Evolutionary conservation across 2,113 vertebrate species (phyloP), one percentile per base, ranked within the genome.

Genomic region (Seriola rivoliana): DNA sequence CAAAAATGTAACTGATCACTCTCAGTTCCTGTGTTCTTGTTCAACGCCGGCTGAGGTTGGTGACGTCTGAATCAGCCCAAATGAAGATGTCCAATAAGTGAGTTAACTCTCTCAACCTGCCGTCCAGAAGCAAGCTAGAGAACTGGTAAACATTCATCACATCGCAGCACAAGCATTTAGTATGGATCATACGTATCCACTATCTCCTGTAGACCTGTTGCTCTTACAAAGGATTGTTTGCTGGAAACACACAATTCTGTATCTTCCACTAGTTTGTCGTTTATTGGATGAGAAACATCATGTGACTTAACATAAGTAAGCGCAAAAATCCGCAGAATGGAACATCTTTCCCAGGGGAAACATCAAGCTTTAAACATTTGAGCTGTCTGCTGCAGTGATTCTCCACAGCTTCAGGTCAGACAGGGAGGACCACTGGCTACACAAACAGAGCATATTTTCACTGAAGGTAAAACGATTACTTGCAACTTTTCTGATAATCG

Each of bases 371-470:
- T 29, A n/a, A 73, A 46, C 57, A 48, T 77, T 77, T 57, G 32
- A 54, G 38, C 59, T 8, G 42, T 68, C 69, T 63, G 80, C 54
- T 67, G 63, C 64, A 62, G 54, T 19, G 23, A 79, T 66, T 79
- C 63, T 58, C 40, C 64, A 71, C 72, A 78, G 75, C 82, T 85
- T 60, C 73, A 83, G 65, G 55, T 71, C 40, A 59, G 16, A 13
- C 12, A 29, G 11, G 23, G 12, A 13, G 55, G 23, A 58, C 4
- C 14, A 42, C 80, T 82, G 60, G 21, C n/a, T 63, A 52, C 34
- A 62, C 58, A 64, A 42, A 46, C 5, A 54, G 23, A 25, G 12
- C 2, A n/a, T 36, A 38, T 52, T 44, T 71, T 16, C 16, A 25
- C 25, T 62, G 40, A 82, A 55, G 63, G 63, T 68, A 29, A 64